Evolutionary conservation across 64 coral and sea anemone genomes (phyloP).

Genomic region (Hydrozoanthus tunicans): DNA sequence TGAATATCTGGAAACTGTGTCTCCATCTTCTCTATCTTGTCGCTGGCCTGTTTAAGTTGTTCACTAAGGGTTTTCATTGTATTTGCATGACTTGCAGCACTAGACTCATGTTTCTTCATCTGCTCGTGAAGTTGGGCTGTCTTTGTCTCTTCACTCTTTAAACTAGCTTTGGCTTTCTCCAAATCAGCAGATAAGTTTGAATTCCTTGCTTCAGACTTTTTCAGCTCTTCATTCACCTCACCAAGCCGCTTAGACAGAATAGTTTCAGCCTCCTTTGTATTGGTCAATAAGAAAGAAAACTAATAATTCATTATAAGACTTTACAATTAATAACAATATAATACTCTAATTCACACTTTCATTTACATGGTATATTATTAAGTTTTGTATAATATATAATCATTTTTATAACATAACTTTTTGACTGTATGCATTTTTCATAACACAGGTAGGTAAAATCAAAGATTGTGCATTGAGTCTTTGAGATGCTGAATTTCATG

Average conservation of each 20-base stretch:
- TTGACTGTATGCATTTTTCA: too few relatives aligned
- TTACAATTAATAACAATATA: too few relatives aligned
- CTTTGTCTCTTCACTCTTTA: conserved; percentile 68
- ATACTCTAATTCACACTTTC: too few relatives aligned
- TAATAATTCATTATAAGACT: too few relatives aligned
- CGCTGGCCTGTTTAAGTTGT: conserved; percentile 71
- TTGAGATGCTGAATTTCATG: too few relatives aligned
- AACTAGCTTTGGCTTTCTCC: conserved; percentile 14
- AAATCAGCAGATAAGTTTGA: conserved; percentile 56
- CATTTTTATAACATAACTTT: too few relatives aligned
- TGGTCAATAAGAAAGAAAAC: too few relatives aligned
- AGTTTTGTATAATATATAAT: too few relatives aligned
- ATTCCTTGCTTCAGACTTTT: conserved; percentile 81
- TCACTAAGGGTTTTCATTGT: conserved; percentile 73
- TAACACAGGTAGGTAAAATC: too few relatives aligned
- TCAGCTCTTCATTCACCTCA: conserved; percentile 87
- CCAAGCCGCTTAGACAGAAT: conserved; percentile 73
- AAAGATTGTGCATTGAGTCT: too few relatives aligned
- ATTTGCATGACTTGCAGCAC: conserved; percentile 42
- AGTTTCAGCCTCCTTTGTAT: conserved; percentile 66
- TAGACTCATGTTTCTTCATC: conserved; percentile 34
- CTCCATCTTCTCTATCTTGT: conserved; percentile 73
- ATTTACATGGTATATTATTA: too few relatives aligned
- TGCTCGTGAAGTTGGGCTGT: conserved; percentile 37
- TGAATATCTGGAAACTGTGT: conserved; percentile 60